phyloP scores from a whole-genome alignment of 2,888 invertebrate genomes.

The Lasiommata megera region DNA sequence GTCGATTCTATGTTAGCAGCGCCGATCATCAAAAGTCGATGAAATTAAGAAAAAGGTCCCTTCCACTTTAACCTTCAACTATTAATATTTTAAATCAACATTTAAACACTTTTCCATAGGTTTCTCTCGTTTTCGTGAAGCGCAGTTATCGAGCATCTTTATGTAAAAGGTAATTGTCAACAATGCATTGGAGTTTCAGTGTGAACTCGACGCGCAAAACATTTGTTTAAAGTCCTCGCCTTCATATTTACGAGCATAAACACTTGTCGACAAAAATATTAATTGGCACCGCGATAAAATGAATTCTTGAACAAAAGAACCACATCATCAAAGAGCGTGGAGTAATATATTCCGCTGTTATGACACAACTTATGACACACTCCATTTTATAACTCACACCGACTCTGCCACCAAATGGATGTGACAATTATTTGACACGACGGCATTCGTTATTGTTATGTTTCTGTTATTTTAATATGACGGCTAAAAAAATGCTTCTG shows the following conservation, averaged over 20 bases:
- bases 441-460: not conserved
- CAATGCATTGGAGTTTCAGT: too few relatives aligned
- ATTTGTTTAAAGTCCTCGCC: not conserved
- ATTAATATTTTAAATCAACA: too few relatives aligned
- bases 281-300: conserved; percentile 14
- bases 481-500: not conserved
- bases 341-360: conserved; percentile 6
- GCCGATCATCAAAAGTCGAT: conserved; percentile 19
- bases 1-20: conserved; percentile 35
- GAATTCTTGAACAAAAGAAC: conserved; percentile 3
- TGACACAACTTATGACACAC: conserved; percentile 4
- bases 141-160: too few relatives aligned
- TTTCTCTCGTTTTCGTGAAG: too few relatives aligned
- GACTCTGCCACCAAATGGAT: not conserved
- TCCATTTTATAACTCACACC: not conserved
- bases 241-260: conserved; percentile 13
- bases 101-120: too few relatives aligned
- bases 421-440: not conserved
- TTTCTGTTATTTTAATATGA: not conserved
- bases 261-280: conserved; percentile 14
- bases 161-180: too few relatives aligned
- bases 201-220: not conserved
- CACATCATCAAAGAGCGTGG: conserved; percentile 5
- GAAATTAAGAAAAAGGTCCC: too few relatives aligned
- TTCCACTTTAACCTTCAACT: too few relatives aligned